phyloP scores from a whole-genome alignment of 2,113 vertebrate genomes.

The Istiophorus platypterus region DNA sequence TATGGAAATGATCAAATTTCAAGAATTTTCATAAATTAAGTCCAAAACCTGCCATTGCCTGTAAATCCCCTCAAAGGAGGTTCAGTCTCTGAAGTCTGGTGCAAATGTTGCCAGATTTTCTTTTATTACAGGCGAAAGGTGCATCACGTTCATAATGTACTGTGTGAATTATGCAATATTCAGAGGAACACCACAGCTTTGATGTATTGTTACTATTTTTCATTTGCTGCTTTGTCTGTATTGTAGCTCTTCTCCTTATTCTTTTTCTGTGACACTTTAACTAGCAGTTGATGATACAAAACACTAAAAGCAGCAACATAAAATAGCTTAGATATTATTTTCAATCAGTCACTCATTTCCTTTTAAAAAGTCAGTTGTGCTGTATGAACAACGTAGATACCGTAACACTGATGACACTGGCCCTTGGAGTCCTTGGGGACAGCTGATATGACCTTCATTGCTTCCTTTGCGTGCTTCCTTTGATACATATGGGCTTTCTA shows the following conservation, averaged over 20 bases:
- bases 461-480: constrained; percentile 20
- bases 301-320: neutral
- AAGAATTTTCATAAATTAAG: neutral
- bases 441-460: constrained; percentile 14
- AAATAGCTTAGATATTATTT: constrained; percentile 8
- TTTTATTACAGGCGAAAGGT: too few relatives aligned
- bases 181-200: too few relatives aligned
- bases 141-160: too few relatives aligned
- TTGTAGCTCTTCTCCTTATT: too few relatives aligned
- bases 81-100: too few relatives aligned
- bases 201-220: too few relatives aligned
- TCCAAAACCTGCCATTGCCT: too few relatives aligned
- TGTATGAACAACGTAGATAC: neutral
- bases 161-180: too few relatives aligned
- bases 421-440: neutral
- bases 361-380: neutral
- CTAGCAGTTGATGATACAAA: neutral
- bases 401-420: neutral
- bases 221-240: too few relatives aligned
- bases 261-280: too few relatives aligned
- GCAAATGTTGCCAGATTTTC: too few relatives aligned
- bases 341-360: neutral
- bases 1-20: neutral
- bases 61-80: too few relatives aligned
- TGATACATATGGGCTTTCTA: constrained; percentile 29